Evolutionary conservation across 2,888 invertebrate species (phyloP), one percentile per base, ranked within the genome.

Genomic region (Trissolcus brochymenae): DNA sequence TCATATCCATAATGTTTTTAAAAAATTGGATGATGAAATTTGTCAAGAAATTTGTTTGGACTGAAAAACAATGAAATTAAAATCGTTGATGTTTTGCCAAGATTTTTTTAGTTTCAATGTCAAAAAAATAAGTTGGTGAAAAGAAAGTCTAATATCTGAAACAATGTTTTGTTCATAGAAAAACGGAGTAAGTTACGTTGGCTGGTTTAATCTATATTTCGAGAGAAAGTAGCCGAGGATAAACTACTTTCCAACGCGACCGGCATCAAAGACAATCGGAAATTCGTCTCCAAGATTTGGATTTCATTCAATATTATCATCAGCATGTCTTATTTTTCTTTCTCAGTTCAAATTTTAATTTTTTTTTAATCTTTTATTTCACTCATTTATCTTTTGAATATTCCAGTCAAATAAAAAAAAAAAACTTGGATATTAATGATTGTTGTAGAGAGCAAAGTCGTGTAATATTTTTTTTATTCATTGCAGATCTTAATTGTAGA

Each of bases 171-270:
- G 57, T 73, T 76, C 67, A 29, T 76, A 79, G 76, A 79, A 79
- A 74, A 79, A 79, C 25, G 79, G 79, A 65, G 79, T 79, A 79
- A 73, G 79, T 79, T 70, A 65, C 61, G 55, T 78, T 71, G 71
- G 71, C 35, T 62, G 73, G 21, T 66, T 74, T 74, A 70, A 50
- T 65, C 74, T 61, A 70, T 66, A 66, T 70, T 70, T 74, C 57
- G 65, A 74, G 78, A 70, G 70, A 77, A 73, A 73, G 60, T 73
- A 21, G 70, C 57, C 61, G 35, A 57, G 77, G 70, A 66, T 73
- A 56, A 54, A 62, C 68, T 41, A 77, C 73, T 77, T 77, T 72
- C 73, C 54, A 73, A 55, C 29, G 73, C 56, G 66, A 77, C 73
- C 68, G 55, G 68, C 77, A 70, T 73, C 35, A 65, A 73, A 65